Evolutionary conservation across 2,113 vertebrate species (phyloP).

Genomic region (Caretta caretta): DNA sequence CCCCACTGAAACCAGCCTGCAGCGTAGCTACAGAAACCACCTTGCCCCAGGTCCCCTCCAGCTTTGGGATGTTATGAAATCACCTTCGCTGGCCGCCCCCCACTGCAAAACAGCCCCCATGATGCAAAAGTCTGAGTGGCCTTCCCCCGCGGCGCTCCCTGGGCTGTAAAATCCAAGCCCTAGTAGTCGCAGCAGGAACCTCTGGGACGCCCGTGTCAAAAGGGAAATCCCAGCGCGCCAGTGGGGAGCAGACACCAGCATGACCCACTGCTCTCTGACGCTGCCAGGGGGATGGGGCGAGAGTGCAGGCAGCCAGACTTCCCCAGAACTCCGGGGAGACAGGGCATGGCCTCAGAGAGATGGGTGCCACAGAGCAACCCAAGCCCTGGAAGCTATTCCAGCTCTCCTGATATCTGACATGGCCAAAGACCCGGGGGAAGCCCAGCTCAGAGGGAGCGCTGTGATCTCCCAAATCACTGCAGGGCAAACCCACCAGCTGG

Average conservation of each 20-base stretch:
- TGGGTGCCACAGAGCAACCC: background rate
- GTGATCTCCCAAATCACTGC: no score
- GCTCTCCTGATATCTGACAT: background rate
- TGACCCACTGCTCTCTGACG: background rate
- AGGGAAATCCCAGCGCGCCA: background rate
- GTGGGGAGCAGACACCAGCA: fast-evolving
- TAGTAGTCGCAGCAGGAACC: fast-evolving
- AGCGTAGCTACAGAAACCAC: background rate
- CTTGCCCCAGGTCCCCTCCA: no score
- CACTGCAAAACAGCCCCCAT: no score
- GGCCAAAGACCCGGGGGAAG: background rate
- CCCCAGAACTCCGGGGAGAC: no score
- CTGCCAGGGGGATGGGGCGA: no score
- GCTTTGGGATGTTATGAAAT: no score
- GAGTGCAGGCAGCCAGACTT: no score
- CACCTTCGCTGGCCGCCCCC: no score
- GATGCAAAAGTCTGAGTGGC: no score
- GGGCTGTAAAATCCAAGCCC: background rate
- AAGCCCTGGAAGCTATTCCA: background rate
- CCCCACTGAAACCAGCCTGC: background rate
- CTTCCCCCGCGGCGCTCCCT: fast-evolving
- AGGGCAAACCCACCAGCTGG: background rate
- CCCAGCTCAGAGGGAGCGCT: background rate
- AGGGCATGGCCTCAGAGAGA: background rate
- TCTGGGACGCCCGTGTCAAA: background rate